phyloP scores from a whole-genome alignment of 2,113 vertebrate genomes.

The Apistogramma diplotaenia region DNA sequence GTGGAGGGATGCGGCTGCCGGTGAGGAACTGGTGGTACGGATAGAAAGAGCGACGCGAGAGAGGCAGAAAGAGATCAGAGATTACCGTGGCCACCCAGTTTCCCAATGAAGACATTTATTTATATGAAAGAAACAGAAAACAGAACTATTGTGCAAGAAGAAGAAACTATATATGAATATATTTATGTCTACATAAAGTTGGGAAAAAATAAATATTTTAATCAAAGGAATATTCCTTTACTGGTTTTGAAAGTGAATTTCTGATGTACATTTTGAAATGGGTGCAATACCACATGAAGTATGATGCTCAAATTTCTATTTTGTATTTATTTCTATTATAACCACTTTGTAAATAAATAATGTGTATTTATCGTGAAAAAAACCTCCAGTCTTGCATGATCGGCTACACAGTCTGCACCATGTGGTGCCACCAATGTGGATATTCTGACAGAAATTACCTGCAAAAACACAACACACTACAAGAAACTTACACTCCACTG shows the following conservation, averaged over 20 bases:
- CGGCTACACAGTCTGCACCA: not conserved
- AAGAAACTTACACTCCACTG: constrained; percentile 13
- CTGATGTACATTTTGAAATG: constrained; percentile 98
- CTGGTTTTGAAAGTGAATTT: constrained; percentile 97
- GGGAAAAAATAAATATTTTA: constrained; percentile 99
- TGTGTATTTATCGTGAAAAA: constrained; percentile 99
- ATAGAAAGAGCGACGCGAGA: constrained; percentile 9
- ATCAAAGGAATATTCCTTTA: constrained; percentile 98
- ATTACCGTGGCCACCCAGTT: constrained; percentile 87
- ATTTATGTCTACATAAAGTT: constrained; percentile 98
- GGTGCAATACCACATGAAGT: constrained; percentile 99
- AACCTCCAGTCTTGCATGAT: constrained; percentile 82
- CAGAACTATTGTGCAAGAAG: constrained; percentile 88
- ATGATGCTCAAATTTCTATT: constrained; percentile 99
- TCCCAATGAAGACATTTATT: constrained; percentile 99
- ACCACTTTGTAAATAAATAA: constrained; percentile 99
- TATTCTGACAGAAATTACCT: constrained; percentile 46
- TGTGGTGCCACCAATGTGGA: not conserved
- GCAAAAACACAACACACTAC: constrained; percentile 12
- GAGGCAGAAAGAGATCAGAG: constrained; percentile 60
- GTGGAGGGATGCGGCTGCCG: constrained; percentile 98
- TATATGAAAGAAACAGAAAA: constrained; percentile 87
- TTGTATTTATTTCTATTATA: constrained; percentile 99
- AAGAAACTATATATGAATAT: constrained; percentile 86
- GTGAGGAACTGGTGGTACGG: constrained; percentile 62